These are phyloP conservation scores for Lepus oiostolus DNA, from an alignment of 2,797 vertebrate genomes.

Conservation along the genomic window DNA sequence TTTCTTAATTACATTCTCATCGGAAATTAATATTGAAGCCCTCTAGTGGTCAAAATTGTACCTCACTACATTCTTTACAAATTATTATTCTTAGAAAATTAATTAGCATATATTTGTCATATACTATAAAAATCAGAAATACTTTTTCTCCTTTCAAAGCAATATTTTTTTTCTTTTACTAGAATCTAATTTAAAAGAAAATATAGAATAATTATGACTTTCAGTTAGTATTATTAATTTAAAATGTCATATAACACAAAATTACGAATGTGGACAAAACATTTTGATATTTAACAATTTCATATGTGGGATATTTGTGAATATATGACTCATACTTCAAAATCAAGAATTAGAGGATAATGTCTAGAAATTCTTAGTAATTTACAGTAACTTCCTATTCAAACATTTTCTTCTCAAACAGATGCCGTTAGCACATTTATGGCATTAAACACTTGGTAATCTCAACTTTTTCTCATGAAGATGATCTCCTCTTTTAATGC, in stretches of 20 bases:
- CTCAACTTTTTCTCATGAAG: no score
- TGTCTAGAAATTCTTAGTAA: background rate
- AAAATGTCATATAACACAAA: background rate
- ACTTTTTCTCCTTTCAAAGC: background rate
- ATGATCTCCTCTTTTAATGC: no score
- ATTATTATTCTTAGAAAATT: background rate
- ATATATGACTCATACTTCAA: background rate
- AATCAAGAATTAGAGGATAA: background rate
- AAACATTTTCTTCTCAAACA: background rate
- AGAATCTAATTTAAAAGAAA: constrained; percentile 14
- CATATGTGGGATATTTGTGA: background rate
- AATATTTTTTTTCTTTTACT: background rate
- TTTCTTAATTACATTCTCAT: background rate
- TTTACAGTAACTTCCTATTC: background rate
- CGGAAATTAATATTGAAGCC: background rate
- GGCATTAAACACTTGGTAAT: background rate
- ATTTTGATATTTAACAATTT: constrained; percentile 40
- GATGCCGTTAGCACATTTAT: background rate
- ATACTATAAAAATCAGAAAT: background rate
- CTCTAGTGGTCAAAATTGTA: constrained; percentile 35
- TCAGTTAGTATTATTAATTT: background rate
- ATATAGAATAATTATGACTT: background rate
- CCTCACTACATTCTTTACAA: background rate
- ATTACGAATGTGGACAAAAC: background rate
- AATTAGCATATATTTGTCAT: background rate